Evolutionary conservation across 2,888 invertebrate species (phyloP), one percentile per base, ranked within the genome.

Genomic region (Drosophila niveifrons): DNA sequence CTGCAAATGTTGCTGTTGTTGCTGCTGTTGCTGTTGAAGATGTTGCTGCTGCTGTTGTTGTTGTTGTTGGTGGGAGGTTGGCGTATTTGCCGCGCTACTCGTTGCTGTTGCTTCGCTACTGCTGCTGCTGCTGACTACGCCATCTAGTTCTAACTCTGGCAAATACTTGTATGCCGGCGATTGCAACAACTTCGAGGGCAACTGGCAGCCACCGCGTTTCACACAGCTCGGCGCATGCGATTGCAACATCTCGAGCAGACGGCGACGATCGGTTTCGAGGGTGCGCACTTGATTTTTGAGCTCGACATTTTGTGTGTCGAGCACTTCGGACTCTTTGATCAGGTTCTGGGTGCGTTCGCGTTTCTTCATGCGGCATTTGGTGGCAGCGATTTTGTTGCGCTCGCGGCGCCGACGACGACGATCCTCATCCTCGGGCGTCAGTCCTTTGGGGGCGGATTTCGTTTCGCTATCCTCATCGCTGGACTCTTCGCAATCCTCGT

Each of bases 281-380:
- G 96, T 95, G 92, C 96, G 95, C 46, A 97, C 95, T 92, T 97
- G 97, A 72, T 94, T 94, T 92, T 97, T 97, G 69, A 97, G 93
- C 89, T 96, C 96, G 71, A 96, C 94, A 91, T 97, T 97, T 93
- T 97, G 97, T 62, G 95, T 95, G 92, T 97, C 97, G 70, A 97
- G 93, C 55, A 95, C 95, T 92, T 97, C 97, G 56, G 97, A 96
- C 93, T 98, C 97, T 73, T 95, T 95, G 80, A 97, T 96, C 80
- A 98, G 93, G 90, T 97, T 97, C 82, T 95, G 95, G 1, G 97
- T 97, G 78, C 96, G 95, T 91, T 97, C 97, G 41, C 98, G 95
- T 92, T 98, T 98, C 94, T 98, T 98, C 94, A 98, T 94, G 78
- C 98, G 95, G 91, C 98, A 98, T 92, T 98, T 98, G 10, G 98